A percentile compares a stretch with the other conserved stretches of the same genome.
Conservation (phyloP, 1,140 invertebrate species). For the Sycobia sp. region DNA sequence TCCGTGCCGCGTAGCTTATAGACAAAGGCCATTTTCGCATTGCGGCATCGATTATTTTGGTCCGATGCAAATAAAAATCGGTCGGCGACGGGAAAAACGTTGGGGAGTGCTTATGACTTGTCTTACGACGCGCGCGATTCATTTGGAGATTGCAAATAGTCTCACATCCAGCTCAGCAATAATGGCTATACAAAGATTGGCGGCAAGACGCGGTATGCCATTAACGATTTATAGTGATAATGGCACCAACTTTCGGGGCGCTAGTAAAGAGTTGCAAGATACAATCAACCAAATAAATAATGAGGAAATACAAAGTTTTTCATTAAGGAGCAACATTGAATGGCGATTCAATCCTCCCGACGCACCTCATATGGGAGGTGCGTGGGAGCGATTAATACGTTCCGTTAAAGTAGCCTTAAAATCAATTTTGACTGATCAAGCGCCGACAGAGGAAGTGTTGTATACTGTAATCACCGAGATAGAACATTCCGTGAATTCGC, state of each 20-base stretch:
- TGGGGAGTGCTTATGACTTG: constrained; percentile 48
- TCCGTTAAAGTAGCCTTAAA: background rate
- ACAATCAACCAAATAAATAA: constrained; percentile 6
- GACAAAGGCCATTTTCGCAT: constrained; percentile 39
- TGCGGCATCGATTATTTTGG: constrained; percentile 43
- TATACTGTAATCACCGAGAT: background rate
- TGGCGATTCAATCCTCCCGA: constrained; percentile 13
- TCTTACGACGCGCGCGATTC: constrained; percentile 38
- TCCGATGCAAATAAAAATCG: constrained; percentile 23
- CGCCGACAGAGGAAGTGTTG: constrained; percentile 8
- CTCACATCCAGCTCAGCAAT: constrained; percentile 34
- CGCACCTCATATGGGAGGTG: constrained; percentile 15
- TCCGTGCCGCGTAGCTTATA: background rate
- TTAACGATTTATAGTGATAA: constrained; percentile 40
- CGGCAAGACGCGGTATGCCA: constrained; percentile 33
- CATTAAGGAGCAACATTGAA: background rate
- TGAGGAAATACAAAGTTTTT: constrained; percentile 4
- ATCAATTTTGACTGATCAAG: background rate
- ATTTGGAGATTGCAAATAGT: constrained; percentile 38
- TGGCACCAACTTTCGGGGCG: constrained; percentile 46
- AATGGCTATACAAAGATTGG: constrained; percentile 45
- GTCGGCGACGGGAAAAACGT: constrained; percentile 42
- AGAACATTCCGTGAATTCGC: constrained; percentile 29
- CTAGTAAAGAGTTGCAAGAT: constrained; percentile 38
- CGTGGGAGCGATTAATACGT: background rate